Evolutionary conservation across 2,888 invertebrate genomes (phyloP).

Genomic region (Melitaea athalia): DNA sequence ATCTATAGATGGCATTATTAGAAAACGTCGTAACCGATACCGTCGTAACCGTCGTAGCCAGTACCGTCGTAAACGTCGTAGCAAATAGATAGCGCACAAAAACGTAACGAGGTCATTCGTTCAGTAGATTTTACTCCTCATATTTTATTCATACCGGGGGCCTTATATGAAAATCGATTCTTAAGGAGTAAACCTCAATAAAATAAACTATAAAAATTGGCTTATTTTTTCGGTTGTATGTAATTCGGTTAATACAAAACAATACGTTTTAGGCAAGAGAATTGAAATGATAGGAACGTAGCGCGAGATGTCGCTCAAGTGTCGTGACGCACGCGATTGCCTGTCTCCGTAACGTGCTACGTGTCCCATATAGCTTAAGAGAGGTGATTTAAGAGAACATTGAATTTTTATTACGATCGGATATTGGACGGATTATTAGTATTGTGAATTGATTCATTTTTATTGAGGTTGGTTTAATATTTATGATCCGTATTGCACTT

Average conservation of each 20-base stretch:
- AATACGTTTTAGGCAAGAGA: constrained; percentile 65
- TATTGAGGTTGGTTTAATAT: not conserved
- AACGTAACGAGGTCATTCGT: too few relatives aligned
- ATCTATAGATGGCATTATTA: too few relatives aligned
- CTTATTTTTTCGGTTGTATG: constrained; percentile 41
- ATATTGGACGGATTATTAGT: not conserved
- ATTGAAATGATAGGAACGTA: constrained; percentile 74
- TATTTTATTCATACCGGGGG: too few relatives aligned
- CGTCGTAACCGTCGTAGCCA: too few relatives aligned
- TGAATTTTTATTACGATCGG: constrained; percentile 3
- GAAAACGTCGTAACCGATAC: too few relatives aligned
- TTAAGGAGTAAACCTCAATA: too few relatives aligned
- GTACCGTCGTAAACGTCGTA: too few relatives aligned
- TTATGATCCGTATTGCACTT: not conserved
- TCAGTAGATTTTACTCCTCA: too few relatives aligned
- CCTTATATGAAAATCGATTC: too few relatives aligned
- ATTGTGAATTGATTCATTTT: not conserved
- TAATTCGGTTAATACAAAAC: constrained; percentile 51
- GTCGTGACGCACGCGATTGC: constrained; percentile 46
- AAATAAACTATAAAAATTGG: not conserved
- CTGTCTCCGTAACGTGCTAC: constrained; percentile 29
- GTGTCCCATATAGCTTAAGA: constrained; percentile 24
- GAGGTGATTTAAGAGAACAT: constrained; percentile 19
- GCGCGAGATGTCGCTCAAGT: constrained; percentile 61
- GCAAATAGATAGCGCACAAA: too few relatives aligned